Base-by-base conservation (phyloP, 2,797 vertebrate genomes). In the Tapera naevia region DNA sequence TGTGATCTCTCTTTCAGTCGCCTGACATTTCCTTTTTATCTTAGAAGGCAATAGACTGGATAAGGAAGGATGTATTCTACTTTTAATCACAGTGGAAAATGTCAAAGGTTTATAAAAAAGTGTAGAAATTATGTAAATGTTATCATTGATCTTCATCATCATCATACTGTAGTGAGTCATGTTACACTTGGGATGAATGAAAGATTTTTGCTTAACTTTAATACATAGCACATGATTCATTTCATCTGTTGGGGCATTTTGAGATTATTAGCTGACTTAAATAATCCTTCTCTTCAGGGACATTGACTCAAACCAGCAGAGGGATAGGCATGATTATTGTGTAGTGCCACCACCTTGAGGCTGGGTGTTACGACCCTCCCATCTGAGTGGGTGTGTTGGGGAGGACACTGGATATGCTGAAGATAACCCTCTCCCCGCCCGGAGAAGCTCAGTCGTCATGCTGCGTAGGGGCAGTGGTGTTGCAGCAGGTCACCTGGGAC, bases 91-190 rank as follows among this genome's bases (percentile, higher is more conserved):
- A n/a, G 27, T 43, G 43, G 43, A 45, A 92, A 81, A 81, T 88
- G 56, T 86, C 66, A 88, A 66, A 56, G 23, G 17, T 32, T 93
- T 92, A 30, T 69, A 87, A 86, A 82, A 9, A 56, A 65, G 46
- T 81, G 54, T 84, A 73, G 53, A 72, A 91, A 79, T 90, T 79
- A 81, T 88, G 62, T 79, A 91, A 88, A 90, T 90, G 50, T 69
- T 88, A 25, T 82, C 51, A 89, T 25, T 95, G 71, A 19, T 66
- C 76, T 67, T 80, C 64, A 39, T 85, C 57, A 33, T 82, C 48
- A 30, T 83, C 61, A 46, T 91, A 61, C 39, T 70, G 25, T 33
- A 70, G 66, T 93, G 78, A 96, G 70, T 96, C 82, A 58, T 73
- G 23, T 61, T 85, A 48, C 2, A 1, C 35, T 74, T 92, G 51